Base-by-base conservation (phyloP, 2,113 vertebrate species). In the Myiagra hebetior region DNA sequence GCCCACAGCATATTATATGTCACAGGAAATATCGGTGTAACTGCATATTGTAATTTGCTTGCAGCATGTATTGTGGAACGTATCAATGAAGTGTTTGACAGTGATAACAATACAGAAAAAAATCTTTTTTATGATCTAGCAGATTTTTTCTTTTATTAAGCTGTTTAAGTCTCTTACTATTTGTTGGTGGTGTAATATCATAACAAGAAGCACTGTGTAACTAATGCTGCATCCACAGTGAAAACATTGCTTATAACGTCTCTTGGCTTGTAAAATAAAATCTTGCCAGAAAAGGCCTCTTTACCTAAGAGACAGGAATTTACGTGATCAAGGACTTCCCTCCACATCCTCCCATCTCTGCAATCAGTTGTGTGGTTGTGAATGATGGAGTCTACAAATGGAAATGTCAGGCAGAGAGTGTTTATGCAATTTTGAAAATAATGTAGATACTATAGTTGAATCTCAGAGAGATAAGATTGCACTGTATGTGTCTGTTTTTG, bases 391-490 rank as follows among this genome's bases (percentile, higher is more conserved):
- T 68, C 83, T 92, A 63, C 60, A 59, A 89, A 91, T 96, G 73
- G 82, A 92, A 89, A 91, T 92, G 92, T 96, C 95, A 96, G 94
- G 89, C 74, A 92, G 81, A 97, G 97, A 91, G 70, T 60, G 72
- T 96, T 96, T 95, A 60, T 95, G 95, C 89, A 85, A 91, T 97
- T 98, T 95, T 94, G 94, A 97, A 98, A 98, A 97, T 97, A 97
- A 97, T 92, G 89, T 83, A 96, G 92, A 92, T 97, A 64, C 56
- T 92, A n/a, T 82, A 76, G 88, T 65, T 89, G 90, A 92, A 91
- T 92, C 76, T 87, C 56, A 92, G 76, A 30, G 67, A 92, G 94
- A 91, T 95, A 92, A 96, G 95, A 94, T 95, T 95, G 69, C 77
- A 53, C 56, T 65, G 44, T 53, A 18, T 89, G 85, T 91, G 79